Percentiles rank a stretch among this genome's conserved stretches.
phyloP scores from a whole-genome alignment of 2,888 invertebrate species.

The Boloria euphrosyne region DNA sequence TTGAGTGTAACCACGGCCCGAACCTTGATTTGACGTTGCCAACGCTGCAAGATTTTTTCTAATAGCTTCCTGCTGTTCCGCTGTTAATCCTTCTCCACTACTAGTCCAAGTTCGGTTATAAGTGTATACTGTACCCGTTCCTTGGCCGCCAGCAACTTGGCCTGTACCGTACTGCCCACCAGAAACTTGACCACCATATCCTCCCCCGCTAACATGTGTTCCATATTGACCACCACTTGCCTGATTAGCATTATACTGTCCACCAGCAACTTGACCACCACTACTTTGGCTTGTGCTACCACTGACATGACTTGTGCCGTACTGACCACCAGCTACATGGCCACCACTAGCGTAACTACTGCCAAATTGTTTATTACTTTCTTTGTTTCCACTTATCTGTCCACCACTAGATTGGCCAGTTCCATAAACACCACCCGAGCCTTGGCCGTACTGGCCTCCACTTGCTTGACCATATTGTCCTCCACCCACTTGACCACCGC shows the following conservation, averaged over 20 bases:
- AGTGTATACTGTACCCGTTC: conserved; percentile 41
- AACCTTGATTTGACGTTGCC: conserved; percentile 45
- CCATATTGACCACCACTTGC: conserved; percentile 34
- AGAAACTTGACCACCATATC: conserved; percentile 33
- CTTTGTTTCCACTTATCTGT: conserved; percentile 23
- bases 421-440: conserved; percentile 40
- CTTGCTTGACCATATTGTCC: conserved; percentile 34
- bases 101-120: conserved; percentile 59
- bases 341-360: conserved; percentile 31
- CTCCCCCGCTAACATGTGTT: conserved; percentile 36
- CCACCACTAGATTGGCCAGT: conserved; percentile 41
- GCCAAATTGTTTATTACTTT: conserved; percentile 24
- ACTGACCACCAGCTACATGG: conserved; percentile 43
- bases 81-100: conserved; percentile 54
- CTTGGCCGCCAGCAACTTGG: conserved; percentile 39
- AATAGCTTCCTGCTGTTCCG: conserved; percentile 62
- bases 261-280: conserved; percentile 43
- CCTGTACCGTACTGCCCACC: conserved; percentile 34
- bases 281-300: conserved; percentile 32
- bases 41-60: conserved; percentile 54
- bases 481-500: conserved; percentile 13
- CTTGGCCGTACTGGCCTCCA: conserved; percentile 33
- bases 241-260: conserved; percentile 46
- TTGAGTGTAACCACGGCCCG: conserved; percentile 39
- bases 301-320: conserved; percentile 30